Evolutionary conservation across 2,888 invertebrate species (phyloP).

Genomic region (Esperia sulphurella): DNA sequence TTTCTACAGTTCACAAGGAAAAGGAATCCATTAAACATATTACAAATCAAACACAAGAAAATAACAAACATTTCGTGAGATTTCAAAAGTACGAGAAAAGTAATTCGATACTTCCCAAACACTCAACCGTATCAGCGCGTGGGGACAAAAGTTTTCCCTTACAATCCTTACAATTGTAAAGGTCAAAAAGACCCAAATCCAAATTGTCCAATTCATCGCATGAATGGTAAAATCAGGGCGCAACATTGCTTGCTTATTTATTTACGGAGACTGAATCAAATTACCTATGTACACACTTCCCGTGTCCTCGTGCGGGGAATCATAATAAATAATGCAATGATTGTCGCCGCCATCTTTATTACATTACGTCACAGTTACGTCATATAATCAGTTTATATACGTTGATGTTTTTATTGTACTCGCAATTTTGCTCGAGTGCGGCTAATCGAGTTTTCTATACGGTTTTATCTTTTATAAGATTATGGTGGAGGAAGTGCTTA

Average conservation of each 20-base stretch:
- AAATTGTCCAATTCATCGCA: conserved; percentile 45
- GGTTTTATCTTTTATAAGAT: conserved; percentile 4
- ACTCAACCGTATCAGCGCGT: neutral
- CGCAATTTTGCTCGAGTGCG: conserved; percentile 16
- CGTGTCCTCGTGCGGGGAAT: conserved; percentile 4
- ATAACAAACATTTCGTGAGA: no score
- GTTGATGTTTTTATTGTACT: conserved; percentile 30
- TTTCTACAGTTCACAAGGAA: no score
- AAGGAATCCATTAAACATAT: no score
- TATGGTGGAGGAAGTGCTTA: neutral
- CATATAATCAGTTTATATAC: conserved; percentile 36
- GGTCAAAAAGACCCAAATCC: conserved; percentile 26
- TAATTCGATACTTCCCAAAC: neutral
- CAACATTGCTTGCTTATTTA: conserved; percentile 32
- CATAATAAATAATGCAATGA: conserved; percentile 5
- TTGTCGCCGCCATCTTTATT: conserved; percentile 21
- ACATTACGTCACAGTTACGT: conserved; percentile 28
- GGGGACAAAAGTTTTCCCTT: conserved; percentile 18
- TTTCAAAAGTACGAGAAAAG: neutral
- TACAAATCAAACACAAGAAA: no score
- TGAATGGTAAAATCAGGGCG: conserved; percentile 43
- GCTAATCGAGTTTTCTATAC: conserved; percentile 10
- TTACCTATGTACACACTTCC: conserved; percentile 20
- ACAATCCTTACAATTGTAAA: conserved; percentile 27
- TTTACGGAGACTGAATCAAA: conserved; percentile 34